Evolutionary conservation across 2,113 vertebrate species (phyloP).

Genomic region (Romanogobio albipinnatus): DNA sequence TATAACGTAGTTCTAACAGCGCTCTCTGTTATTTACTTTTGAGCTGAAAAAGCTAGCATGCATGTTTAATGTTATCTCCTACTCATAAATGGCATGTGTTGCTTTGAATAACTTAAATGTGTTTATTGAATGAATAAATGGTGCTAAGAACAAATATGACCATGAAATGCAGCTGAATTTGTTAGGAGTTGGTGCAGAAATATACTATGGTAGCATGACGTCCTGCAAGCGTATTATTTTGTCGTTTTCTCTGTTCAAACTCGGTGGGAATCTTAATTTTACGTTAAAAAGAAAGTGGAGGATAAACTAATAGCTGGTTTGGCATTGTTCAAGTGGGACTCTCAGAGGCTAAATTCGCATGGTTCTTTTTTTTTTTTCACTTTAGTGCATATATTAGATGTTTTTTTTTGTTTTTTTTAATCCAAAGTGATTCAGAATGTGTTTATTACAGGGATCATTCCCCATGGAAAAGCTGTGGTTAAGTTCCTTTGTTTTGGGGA

Average conservation of each 20-base stretch:
- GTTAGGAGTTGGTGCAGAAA: neutral
- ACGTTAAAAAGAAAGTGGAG: neutral
- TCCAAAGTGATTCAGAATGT: neutral
- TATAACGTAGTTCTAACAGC: neutral
- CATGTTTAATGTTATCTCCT: neutral
- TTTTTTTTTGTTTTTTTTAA: neutral
- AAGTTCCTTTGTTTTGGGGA: neutral
- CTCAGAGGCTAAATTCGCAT: neutral
- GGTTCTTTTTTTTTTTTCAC: neutral
- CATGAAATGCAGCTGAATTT: neutral
- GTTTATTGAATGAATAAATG: neutral
- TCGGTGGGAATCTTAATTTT: neutral
- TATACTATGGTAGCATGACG: neutral
- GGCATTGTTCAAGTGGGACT: neutral
- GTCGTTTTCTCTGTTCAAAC: neutral
- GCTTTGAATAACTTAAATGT: neutral
- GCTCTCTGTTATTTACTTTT: neutral
- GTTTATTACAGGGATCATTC: neutral
- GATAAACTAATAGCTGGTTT: neutral
- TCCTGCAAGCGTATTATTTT: neutral
- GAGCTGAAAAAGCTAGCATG: neutral
- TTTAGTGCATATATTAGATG: neutral
- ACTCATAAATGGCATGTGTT: neutral
- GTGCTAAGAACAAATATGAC: neutral
- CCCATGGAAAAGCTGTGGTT: neutral